Percentiles rank a stretch among this genome's conserved stretches.
Evolutionary conservation across 1,140 invertebrate genomes (phyloP).

Genomic region (Holcopasites calliopsidis): DNA sequence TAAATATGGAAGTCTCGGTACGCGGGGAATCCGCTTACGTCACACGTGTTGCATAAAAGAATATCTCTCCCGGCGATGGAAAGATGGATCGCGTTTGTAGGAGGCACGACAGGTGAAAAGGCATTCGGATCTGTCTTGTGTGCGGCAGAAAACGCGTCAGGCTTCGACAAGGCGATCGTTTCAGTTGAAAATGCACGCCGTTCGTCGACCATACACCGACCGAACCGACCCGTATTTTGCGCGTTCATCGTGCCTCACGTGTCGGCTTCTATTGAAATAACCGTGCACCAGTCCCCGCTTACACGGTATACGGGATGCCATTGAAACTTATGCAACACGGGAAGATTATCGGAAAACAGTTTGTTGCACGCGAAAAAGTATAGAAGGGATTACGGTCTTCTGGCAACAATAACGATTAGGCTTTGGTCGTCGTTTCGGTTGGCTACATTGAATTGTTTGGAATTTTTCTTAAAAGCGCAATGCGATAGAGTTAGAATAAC

Average conservation of each 20-base stretch:
- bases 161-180: slow-evolving; percentile 23
- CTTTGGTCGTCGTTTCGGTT: background rate
- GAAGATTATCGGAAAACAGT: slow-evolving; percentile 40
- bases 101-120: background rate
- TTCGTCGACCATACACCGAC: background rate
- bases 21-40: no score
- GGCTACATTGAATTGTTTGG: no score
- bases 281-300: slow-evolving; percentile 25
- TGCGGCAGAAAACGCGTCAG: background rate
- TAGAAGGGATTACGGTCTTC: background rate
- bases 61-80: background rate
- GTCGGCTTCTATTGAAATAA: slow-evolving; percentile 15
- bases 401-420: no score
- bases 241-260: slow-evolving; percentile 19
- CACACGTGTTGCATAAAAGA: background rate
- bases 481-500: no score
- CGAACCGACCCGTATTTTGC: slow-evolving; percentile 6
- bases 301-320: background rate
- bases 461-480: no score
- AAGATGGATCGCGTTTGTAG: slow-evolving; percentile 8
- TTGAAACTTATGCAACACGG: slow-evolving; percentile 6
- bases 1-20: no score
- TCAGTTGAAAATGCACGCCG: slow-evolving; percentile 14
- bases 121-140: slow-evolving; percentile 25
- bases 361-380: background rate